Conservation (phyloP, 2,113 vertebrate genomes). For the Phocoena phocoena region DNA sequence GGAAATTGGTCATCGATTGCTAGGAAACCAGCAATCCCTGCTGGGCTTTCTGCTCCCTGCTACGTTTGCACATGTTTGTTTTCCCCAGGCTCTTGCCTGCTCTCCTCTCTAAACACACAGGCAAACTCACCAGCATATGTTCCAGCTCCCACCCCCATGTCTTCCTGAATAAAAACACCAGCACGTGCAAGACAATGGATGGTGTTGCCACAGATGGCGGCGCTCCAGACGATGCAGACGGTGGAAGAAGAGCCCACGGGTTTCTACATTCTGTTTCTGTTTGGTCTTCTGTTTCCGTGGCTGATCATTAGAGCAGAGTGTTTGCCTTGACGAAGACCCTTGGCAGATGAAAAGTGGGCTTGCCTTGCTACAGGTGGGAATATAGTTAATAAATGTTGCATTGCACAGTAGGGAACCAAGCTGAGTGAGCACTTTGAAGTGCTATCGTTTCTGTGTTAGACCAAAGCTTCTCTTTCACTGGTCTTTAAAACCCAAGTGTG, state of each 20-base stretch:
- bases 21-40: conserved; percentile 63
- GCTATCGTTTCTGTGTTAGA: not conserved
- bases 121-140: not conserved
- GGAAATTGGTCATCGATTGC: conserved; percentile 63
- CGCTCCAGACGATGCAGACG: not conserved
- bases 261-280: not conserved
- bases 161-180: not conserved
- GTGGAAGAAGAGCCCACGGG: not conserved
- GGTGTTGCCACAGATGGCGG: not conserved
- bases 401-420: not conserved
- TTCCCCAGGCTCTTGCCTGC: not conserved
- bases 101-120: not conserved
- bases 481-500: not conserved
- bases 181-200: not conserved
- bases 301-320: not conserved
- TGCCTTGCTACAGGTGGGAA: not conserved
- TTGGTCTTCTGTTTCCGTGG: not conserved
- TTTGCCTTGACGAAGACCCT: not conserved
- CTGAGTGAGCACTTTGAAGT: not conserved
- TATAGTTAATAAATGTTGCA: not conserved
- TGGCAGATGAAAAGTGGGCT: not conserved
- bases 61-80: not conserved
- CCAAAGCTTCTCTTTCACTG: not conserved
- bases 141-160: not conserved
- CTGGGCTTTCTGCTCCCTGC: conserved; percentile 28